Base-by-base conservation (phyloP, 2,113 vertebrate species). In the Bubo blakistoni region DNA sequence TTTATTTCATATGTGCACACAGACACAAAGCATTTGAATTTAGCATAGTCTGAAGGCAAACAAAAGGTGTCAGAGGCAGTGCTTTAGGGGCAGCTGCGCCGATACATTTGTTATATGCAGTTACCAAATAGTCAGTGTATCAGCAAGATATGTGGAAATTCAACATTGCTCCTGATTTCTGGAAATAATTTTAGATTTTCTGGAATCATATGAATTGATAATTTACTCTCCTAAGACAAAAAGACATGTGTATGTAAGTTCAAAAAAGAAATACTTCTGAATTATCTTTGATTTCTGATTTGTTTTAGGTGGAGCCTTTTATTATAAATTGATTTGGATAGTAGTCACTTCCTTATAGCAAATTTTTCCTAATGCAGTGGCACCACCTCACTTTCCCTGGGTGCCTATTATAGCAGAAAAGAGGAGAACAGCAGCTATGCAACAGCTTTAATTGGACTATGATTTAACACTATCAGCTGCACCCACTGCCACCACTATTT, bases 71-170 rank as follows among this genome's bases (percentile, higher is more conserved):
- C 8, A 1, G 51, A 58, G 70, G 66, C 55, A 51, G 34, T 2
- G 40, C 71, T 82, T 13, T 10, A 8, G 25, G 88, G 57, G 76
- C 54, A 65, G 3, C 59, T 24, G 74, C 71, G 21, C 51, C 18
- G 3, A 1, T 3, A 1, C 13, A 0, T 18, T 14, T 47, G 24
- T 15, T 34, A 10, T 3, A 3, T 6, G 36, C 76, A 24, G 40
- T 47, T 26, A 27, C 58, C 70, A 62, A 30, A 49, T 5, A 5
- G 7, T 6, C 6, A 7, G 20, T 19, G 61, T 5, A 2, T n/a
- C 9, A 3, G 57, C 38, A 13, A 9, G 24, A 14, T 1, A 6
- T 1, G 17, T 21, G 77, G 38, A 34, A 44, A 51, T 40, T 42
- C 69, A 44, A 0, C 10, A 16, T 24, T 1, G 1, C 63, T 73